Conservation (phyloP, 2,797 vertebrate species). For the Telmatherina bonti region DNA sequence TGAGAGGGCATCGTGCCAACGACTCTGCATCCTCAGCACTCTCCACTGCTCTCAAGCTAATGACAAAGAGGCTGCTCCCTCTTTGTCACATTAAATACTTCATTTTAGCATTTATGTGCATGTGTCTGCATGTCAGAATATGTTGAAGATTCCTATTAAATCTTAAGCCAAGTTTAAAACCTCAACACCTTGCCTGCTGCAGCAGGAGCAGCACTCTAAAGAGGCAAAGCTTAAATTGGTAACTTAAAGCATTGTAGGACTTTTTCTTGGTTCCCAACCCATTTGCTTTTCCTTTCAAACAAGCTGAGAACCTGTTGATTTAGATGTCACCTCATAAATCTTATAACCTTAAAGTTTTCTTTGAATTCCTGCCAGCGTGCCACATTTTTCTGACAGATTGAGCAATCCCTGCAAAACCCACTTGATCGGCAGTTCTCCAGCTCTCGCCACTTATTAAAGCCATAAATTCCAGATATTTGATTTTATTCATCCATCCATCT, state of each 20-base stretch:
- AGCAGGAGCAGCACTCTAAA: background rate
- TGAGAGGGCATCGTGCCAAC: constrained; percentile 50
- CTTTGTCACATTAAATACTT: constrained; percentile 47
- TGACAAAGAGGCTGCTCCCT: constrained; percentile 50
- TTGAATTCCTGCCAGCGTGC: background rate
- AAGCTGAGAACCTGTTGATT: background rate
- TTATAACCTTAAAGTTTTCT: constrained; percentile 3
- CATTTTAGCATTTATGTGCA: constrained; percentile 21
- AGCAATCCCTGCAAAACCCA: background rate
- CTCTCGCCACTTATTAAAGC: constrained; percentile 5
- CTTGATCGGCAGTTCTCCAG: constrained; percentile 10
- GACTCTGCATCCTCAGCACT: constrained; percentile 51
- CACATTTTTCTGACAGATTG: constrained; percentile 10
- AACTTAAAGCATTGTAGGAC: background rate
- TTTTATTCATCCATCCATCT: background rate
- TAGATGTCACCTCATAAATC: background rate
- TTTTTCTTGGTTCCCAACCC: background rate
- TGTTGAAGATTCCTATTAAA: constrained; percentile 21
- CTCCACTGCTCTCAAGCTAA: constrained; percentile 58
- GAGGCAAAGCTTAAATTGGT: background rate
- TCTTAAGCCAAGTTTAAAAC: constrained; percentile 7
- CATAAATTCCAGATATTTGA: background rate
- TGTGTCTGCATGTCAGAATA: constrained; percentile 1
- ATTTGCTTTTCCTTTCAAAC: background rate
- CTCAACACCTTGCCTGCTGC: background rate